These are phyloP conservation scores for Anolis sagrei DNA, from an alignment of 2,113 vertebrate genomes.

Conservation along the genomic window DNA sequence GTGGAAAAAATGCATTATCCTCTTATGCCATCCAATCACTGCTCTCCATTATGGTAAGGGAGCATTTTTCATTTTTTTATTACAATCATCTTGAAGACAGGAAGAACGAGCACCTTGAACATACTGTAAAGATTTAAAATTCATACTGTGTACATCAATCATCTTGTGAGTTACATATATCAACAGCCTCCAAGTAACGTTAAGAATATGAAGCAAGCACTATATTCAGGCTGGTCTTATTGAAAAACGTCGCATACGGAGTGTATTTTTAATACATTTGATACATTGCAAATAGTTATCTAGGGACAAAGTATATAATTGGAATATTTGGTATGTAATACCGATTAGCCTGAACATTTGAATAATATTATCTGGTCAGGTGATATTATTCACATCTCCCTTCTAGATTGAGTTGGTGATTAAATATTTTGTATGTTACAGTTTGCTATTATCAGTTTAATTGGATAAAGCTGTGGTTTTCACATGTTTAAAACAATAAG, in stretches of 20 bases:
- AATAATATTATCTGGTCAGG: constrained; percentile 70
- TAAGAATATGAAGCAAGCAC: constrained; percentile 54
- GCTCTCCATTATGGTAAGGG: constrained; percentile 27
- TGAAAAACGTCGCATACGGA: constrained; percentile 43
- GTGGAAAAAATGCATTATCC: constrained; percentile 40
- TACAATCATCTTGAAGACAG: constrained; percentile 59
- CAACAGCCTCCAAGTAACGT: constrained; percentile 42
- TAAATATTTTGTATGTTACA: constrained; percentile 49
- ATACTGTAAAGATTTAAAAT: constrained; percentile 53
- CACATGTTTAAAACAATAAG: constrained; percentile 21
- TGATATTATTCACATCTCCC: constrained; percentile 34
- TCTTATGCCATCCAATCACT: constrained; percentile 41
- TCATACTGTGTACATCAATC: constrained; percentile 30
- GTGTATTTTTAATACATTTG: constrained; percentile 46
- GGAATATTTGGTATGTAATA: constrained; percentile 8
- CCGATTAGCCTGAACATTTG: constrained; percentile 56
- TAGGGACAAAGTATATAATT: constrained; percentile 21
- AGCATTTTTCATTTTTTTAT: constrained; percentile 61
- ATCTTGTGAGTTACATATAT: constrained; percentile 41
- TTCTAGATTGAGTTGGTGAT: neutral
- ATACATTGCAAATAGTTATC: constrained; percentile 36
- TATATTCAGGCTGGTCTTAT: constrained; percentile 38
- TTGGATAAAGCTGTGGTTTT: constrained; percentile 33
- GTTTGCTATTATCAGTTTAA: constrained; percentile 69
- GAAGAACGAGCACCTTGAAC: constrained; percentile 51